Base-by-base conservation (phyloP, 2,113 vertebrate genomes). In the Rhodinocichla rosea region DNA sequence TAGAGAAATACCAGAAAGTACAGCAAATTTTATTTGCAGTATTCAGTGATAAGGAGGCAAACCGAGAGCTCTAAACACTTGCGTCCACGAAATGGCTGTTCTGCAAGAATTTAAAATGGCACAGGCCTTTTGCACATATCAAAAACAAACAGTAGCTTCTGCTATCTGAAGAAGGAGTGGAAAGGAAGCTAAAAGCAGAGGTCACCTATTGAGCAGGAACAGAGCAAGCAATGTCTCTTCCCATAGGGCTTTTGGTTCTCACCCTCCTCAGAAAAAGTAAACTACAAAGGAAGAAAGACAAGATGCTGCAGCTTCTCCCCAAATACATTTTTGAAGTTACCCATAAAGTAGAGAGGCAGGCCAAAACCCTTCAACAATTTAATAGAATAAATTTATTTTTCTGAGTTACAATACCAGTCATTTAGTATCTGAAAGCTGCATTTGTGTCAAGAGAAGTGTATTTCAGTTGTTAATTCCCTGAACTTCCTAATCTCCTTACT, bases 101-200 rank as follows among this genome's bases (percentile, higher is more conserved):
- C 90, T 92, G 80, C 26, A 71, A 96, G 73, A 77, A 88, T 90
- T 91, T 95, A 94, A 97, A 95, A 96, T 94, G 93, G 93, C 79
- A 93, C 60, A 50, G 49, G 49, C 35, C 64, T 90, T 88, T 63
- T 45, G 24, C 65, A 81, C 52, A 1, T 83, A 92, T 76, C 82
- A 94, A 90, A 93, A 88, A 77, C 11, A 94, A 96, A 90, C 90
- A 90, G 85, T 13, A 64, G 50, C 49, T 86, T 77, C 71, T 94
- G 56, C 49, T 86, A 65, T 82, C 89, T 93, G 84, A 96, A 59
- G 56, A 47, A 90, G 70, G 49, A 92, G 39, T 53, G 23, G 40
- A 78, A 77, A 90, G 90, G 83, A 96, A 96, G 89, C 68, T 79
- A 86, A 81, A 97, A 94, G 73, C 80, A 91, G 53, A 90, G 60